Percentiles rank a stretch among this genome's conserved stretches.
phyloP scores from a whole-genome alignment of 2,888 invertebrate species.

The Dorcus parallelipipedus region DNA sequence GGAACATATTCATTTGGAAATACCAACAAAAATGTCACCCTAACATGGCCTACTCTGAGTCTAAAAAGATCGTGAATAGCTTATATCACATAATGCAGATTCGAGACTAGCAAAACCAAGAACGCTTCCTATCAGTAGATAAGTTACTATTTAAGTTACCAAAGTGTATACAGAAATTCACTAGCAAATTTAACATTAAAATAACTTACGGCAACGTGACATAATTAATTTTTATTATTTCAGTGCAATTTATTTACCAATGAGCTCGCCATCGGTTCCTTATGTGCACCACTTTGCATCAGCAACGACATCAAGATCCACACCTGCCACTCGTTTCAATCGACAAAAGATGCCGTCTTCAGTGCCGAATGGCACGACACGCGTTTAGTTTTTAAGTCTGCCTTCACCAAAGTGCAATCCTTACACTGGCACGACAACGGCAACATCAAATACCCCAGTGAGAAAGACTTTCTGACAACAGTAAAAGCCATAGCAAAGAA shows the following conservation, averaged over 20 bases:
- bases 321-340: slow-evolving; percentile 59
- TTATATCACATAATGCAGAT: too few species aligned
- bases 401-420: slow-evolving; percentile 45
- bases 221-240: slow-evolving; percentile 30
- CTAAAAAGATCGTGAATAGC: too few species aligned
- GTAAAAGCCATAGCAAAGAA: slow-evolving; percentile 52
- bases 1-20: too few species aligned
- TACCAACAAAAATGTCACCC: too few species aligned
- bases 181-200: too few species aligned
- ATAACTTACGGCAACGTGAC: too few species aligned
- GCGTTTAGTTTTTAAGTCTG: slow-evolving; percentile 59
- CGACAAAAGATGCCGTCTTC: slow-evolving; percentile 61
- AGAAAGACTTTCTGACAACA: slow-evolving; percentile 53
- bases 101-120: too few species aligned
- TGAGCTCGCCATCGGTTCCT: slow-evolving; percentile 57
- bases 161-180: too few species aligned
- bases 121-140: too few species aligned
- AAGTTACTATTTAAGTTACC: too few species aligned
- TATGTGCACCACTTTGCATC: slow-evolving; percentile 62
- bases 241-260: slow-evolving; percentile 57
- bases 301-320: slow-evolving; percentile 54
- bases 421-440: slow-evolving; percentile 51
- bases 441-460: slow-evolving; percentile 51
- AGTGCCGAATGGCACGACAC: slow-evolving; percentile 57
- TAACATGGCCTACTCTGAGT: too few species aligned